Evolutionary conservation across 2,797 vertebrate genomes (phyloP).

Genomic region (Euphonia xanthogaster): DNA sequence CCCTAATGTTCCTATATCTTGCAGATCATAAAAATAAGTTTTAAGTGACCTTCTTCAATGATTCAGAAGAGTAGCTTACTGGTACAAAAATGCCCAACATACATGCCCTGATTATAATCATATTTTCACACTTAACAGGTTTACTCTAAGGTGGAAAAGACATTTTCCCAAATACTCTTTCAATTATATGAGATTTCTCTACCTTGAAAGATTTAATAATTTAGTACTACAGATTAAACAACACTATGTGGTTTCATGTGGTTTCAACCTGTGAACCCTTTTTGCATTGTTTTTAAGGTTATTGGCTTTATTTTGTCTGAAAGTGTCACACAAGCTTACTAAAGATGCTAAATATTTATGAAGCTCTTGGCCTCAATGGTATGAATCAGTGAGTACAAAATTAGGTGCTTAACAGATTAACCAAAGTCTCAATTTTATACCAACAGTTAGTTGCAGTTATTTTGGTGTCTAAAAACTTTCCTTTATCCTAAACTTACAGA

Average conservation of each 20-base stretch:
- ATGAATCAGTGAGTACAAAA: slow-evolving; percentile 14
- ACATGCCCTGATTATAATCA: not conserved
- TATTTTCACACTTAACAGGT: not conserved
- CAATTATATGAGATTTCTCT: not conserved
- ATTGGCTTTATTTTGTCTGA: slow-evolving; percentile 9
- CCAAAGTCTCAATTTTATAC: not conserved
- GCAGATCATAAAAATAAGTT: not conserved
- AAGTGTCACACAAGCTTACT: slow-evolving; percentile 9
- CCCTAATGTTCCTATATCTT: not conserved
- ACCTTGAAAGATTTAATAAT: not conserved
- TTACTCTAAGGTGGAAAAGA: not conserved
- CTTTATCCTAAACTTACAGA: not conserved
- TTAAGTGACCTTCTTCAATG: not conserved
- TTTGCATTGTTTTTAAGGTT: not conserved
- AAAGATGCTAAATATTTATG: slow-evolving; percentile 37
- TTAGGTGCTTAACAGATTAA: slow-evolving; percentile 11
- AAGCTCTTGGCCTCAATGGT: not conserved
- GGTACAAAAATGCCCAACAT: not conserved
- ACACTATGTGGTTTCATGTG: not conserved
- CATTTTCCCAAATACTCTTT: not conserved
- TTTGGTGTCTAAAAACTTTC: not conserved
- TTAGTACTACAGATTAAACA: slow-evolving; percentile 36
- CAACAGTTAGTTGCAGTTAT: not conserved
- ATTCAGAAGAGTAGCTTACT: not conserved
- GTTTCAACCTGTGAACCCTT: slow-evolving; percentile 14